These are phyloP conservation scores for Thera britannica DNA, from an alignment of 2,888 invertebrate genomes.

Conservation along the genomic window DNA sequence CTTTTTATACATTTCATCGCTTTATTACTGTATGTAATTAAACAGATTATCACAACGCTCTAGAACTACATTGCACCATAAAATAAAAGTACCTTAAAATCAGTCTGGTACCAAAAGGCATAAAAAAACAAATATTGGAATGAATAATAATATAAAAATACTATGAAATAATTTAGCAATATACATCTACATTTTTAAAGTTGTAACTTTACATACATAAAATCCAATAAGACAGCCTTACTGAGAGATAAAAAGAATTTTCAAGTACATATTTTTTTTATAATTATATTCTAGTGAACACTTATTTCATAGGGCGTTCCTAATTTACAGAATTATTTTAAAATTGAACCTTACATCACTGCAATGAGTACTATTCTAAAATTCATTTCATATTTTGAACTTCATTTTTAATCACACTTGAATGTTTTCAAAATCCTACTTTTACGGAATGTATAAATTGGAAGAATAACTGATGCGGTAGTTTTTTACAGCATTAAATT, in stretches of 20 bases:
- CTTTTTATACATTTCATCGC: conserved; percentile 40
- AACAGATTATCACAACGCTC: conserved; percentile 85
- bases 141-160: conserved; percentile 81
- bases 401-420: conserved; percentile 73
- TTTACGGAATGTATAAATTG: conserved; percentile 75
- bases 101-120: conserved; percentile 84
- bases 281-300: conserved; percentile 81
- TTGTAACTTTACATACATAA: conserved; percentile 72
- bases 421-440: conserved; percentile 38
- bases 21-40: conserved; percentile 82
- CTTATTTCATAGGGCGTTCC: conserved; percentile 78
- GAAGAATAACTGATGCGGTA: conserved; percentile 64
- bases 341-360: conserved; percentile 76
- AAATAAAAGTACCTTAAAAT: conserved; percentile 84
- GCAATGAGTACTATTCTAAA: conserved; percentile 65
- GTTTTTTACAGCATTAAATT: conserved; percentile 56
- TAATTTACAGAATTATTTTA: conserved; percentile 67
- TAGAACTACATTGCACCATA: conserved; percentile 85
- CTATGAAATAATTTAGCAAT: conserved; percentile 83
- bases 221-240: conserved; percentile 78
- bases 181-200: conserved; percentile 66
- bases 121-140: conserved; percentile 76
- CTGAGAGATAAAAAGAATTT: conserved; percentile 68
- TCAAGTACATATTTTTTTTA: conserved; percentile 59
- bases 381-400: conserved; percentile 72